phyloP scores from a whole-genome alignment of 1,140 invertebrate species.

The Asbolus verrucosus region DNA sequence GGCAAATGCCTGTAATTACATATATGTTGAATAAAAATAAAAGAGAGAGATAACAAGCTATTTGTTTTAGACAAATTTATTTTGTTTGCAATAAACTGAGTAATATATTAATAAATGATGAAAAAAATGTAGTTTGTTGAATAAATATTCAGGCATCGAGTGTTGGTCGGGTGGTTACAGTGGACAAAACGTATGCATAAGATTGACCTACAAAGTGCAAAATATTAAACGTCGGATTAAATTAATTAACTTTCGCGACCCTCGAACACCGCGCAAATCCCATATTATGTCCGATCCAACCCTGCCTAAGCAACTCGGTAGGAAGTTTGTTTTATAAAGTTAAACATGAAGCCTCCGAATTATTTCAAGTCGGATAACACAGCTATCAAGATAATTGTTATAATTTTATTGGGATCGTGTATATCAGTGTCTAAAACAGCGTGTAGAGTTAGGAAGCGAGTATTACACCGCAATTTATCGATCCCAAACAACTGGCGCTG shows the following conservation, averaged over 20 bases:
- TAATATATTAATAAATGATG: too few species aligned
- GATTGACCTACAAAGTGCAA: conserved; percentile 5
- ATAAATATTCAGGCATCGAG: too few species aligned
- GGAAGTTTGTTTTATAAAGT: conserved; percentile 29
- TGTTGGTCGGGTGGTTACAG: too few species aligned
- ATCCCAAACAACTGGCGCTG: conserved; percentile 34
- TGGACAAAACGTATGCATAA: neutral
- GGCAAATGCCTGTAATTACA: too few species aligned
- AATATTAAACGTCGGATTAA: conserved; percentile 33
- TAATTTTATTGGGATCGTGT: conserved; percentile 32
- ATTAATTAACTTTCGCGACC: conserved; percentile 25
- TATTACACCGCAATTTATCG: conserved; percentile 37
- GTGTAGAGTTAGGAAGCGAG: conserved; percentile 27
- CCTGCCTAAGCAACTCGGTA: neutral
- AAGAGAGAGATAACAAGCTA: too few species aligned
- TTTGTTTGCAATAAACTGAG: too few species aligned
- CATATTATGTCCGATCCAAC: conserved; percentile 28
- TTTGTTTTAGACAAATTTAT: too few species aligned
- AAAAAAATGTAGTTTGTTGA: too few species aligned
- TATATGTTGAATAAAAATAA: too few species aligned
- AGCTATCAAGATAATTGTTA: conserved; percentile 36
- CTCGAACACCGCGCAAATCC: conserved; percentile 5
- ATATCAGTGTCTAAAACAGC: conserved; percentile 36
- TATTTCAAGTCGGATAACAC: conserved; percentile 27
- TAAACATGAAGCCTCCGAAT: conserved; percentile 21